A percentile compares a stretch with the other conserved stretches of the same genome.
phyloP scores from a whole-genome alignment of 1,140 invertebrate genomes.

The Meloidogyne hapla region DNA sequence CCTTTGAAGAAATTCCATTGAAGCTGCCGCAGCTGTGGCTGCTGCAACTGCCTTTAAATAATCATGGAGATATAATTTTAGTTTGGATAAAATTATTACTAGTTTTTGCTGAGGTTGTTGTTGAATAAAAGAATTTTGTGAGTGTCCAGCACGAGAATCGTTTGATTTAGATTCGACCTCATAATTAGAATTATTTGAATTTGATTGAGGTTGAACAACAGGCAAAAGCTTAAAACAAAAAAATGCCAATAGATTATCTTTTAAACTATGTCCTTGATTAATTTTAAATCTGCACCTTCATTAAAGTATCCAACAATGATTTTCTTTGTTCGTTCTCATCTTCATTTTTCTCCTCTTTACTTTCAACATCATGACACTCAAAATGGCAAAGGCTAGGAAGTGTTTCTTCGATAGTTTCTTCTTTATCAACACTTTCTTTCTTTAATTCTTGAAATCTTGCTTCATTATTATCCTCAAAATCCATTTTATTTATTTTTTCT shows the following conservation, averaged over 20 bases:
- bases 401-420: slow-evolving; percentile 15
- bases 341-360: background rate
- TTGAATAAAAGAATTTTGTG: background rate
- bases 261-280: too few species aligned
- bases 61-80: background rate
- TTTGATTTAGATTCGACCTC: background rate
- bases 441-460: background rate
- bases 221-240: background rate
- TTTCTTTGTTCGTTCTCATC: background rate
- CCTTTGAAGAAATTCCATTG: slow-evolving; percentile 9
- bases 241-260: too few species aligned
- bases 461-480: background rate
- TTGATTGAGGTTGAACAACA: background rate
- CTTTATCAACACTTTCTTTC: background rate
- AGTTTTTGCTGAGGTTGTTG: background rate
- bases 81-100: slow-evolving; percentile 8
- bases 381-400: slow-evolving; percentile 17
- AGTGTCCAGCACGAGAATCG: background rate
- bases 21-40: background rate
- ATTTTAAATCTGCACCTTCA: background rate
- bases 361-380: background rate
- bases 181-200: background rate
- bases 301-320: slow-evolving; percentile 16
- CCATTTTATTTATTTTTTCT: too few species aligned
- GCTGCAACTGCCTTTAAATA: background rate